These are phyloP conservation scores for Idaea straminata DNA, from an alignment of 2,888 invertebrate genomes.

Conservation along the genomic window DNA sequence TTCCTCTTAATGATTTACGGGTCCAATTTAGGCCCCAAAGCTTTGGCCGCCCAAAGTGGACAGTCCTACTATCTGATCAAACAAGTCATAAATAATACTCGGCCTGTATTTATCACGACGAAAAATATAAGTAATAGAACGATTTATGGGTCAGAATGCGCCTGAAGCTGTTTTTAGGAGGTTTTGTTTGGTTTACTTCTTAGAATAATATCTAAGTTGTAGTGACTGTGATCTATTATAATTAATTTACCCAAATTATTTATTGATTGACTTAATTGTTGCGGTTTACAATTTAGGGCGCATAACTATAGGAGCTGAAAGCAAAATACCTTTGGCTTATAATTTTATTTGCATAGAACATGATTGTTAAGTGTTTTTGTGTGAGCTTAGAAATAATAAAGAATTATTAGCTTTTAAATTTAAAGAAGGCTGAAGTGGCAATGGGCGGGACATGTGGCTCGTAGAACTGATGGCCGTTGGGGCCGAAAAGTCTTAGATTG, in stretches of 20 bases:
- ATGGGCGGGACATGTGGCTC: too few species aligned
- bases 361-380: too few species aligned
- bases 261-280: neutral
- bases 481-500: too few species aligned
- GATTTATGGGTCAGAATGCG: slow-evolving; percentile 58
- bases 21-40: slow-evolving; percentile 63
- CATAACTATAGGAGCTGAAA: neutral
- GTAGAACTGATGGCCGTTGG: too few species aligned
- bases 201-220: slow-evolving; percentile 3
- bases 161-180: slow-evolving; percentile 25
- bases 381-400: too few species aligned
- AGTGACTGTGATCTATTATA: slow-evolving; percentile 4
- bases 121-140: slow-evolving; percentile 60
- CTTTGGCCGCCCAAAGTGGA: slow-evolving; percentile 49
- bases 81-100: slow-evolving; percentile 70
- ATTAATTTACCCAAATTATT: slow-evolving; percentile 9
- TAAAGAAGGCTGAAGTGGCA: too few species aligned
- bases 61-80: slow-evolving; percentile 71
- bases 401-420: too few species aligned
- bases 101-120: slow-evolving; percentile 72
- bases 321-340: too few species aligned
- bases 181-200: slow-evolving; percentile 29
- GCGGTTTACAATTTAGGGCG: neutral
- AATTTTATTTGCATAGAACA: too few species aligned
- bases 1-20: slow-evolving; percentile 62